phyloP scores from a whole-genome alignment of 2,888 invertebrate genomes.

The Scaptodrosophila latifasciaeformis region DNA sequence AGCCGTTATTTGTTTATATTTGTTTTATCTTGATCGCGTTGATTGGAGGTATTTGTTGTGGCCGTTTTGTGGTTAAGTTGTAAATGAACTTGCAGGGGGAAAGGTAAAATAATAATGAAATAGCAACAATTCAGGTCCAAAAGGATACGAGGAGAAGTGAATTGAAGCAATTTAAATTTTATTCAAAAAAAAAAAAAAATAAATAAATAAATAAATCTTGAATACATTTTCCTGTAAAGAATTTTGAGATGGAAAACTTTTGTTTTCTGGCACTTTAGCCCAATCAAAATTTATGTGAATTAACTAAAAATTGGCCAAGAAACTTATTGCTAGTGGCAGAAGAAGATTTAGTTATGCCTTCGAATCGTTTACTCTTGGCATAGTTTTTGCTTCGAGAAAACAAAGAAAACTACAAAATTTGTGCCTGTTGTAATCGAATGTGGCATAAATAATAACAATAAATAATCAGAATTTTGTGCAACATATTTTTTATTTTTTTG shows the following conservation, averaged over 20 bases:
- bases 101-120: no score
- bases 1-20: conserved; percentile 61
- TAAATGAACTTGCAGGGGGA: no score
- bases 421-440: conserved; percentile 1
- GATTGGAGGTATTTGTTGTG: conserved; percentile 63
- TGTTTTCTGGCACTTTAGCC: no score
- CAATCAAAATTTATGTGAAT: no score
- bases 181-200: no score
- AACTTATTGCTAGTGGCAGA: conserved; percentile 54
- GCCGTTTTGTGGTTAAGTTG: conserved; percentile 12
- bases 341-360: conserved; percentile 56
- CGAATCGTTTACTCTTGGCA: no score
- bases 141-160: no score
- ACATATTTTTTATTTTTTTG: conserved; percentile 40
- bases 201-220: no score
- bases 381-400: conserved; percentile 40
- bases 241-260: no score
- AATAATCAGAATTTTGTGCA: conserved; percentile 49
- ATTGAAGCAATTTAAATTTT: no score
- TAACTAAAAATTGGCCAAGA: conserved; percentile 57
- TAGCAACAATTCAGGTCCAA: no score
- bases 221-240: no score
- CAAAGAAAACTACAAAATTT: conserved; percentile 13
- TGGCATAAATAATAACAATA: conserved; percentile 49
- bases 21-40: conserved; percentile 66